phyloP scores from a whole-genome alignment of 2,113 vertebrate species.

The Mobula birostris region DNA sequence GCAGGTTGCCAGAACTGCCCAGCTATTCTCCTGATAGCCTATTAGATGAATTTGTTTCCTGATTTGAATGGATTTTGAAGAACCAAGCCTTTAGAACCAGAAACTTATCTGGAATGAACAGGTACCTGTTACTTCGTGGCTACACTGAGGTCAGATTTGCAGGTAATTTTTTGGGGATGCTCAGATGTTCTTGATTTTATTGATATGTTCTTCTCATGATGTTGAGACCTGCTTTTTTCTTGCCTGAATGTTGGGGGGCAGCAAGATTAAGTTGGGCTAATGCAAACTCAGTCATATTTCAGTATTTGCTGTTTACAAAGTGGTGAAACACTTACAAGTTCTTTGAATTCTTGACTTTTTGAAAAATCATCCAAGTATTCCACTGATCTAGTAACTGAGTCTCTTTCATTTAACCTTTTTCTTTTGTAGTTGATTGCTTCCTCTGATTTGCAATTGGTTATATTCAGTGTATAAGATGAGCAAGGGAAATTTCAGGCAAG shows the following conservation, averaged over 20 bases:
- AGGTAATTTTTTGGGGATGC: constrained; percentile 41
- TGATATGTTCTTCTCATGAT: background rate
- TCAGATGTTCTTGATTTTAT: constrained; percentile 35
- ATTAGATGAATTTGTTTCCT: background rate
- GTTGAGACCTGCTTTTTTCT: background rate
- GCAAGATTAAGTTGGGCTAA: background rate
- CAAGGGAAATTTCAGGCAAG: background rate
- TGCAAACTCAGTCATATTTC: background rate
- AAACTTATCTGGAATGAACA: background rate
- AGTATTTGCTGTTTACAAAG: background rate
- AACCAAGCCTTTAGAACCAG: background rate
- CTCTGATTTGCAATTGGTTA: background rate
- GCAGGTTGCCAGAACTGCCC: background rate
- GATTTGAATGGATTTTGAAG: background rate
- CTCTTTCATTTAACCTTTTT: background rate
- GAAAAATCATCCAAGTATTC: background rate
- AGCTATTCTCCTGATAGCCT: background rate
- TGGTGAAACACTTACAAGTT: background rate
- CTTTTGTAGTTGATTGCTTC: background rate
- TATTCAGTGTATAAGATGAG: background rate
- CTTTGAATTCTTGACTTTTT: background rate
- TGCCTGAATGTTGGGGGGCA: too few species aligned
- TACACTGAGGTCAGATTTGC: background rate
- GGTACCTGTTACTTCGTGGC: background rate
- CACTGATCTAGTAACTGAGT: too few species aligned